Base-by-base conservation (phyloP, 2,113 vertebrate genomes). In the Lota lota region DNA sequence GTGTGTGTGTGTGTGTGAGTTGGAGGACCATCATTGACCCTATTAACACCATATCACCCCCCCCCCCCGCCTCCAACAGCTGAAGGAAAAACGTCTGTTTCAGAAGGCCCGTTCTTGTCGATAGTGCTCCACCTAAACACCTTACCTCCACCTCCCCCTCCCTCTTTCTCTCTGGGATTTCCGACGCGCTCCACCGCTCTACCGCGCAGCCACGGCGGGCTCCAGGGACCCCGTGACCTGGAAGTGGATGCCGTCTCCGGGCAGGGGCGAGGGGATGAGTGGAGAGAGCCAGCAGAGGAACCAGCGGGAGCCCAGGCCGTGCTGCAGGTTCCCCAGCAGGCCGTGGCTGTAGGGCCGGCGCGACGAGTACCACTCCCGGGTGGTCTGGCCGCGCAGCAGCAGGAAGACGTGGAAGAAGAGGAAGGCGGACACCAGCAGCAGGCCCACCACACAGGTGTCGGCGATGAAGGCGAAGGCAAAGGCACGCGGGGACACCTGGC, bases 391-490 rank as follows among this genome's bases (percentile, higher is more conserved):
- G 6, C 91, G 88, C 70, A 94, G 73, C 79, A 95, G 82, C 83
- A 97, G 83, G 68, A 78, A 82, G 22, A 94, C 80, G 7, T 97
- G 95, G 82, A 96, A 94, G 70, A 94, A 91, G 69, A 97, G 93
- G 81, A 96, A 95, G 1, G 92, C 93, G 0, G 90, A 90, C 1
- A 95, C 94, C 57, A 96, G 79, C 62, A 97, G 84, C 8, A 94
- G 93, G 11, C 94, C 94, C 11, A 94, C 93, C 7, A 96, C 90
- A 0, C 95, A 96, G 0, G 94, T 94, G 83, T 97, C 95, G 0
- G 92, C 94, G 61, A 96, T 94, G 61, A 97, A 95, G 61, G 95
- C 94, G 21, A 94, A 92, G 22, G 92, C 66, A 22, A 97, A 96
- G 63, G 94, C 93, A 0, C 87, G 88, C 1, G 92, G 85, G 0